Percentiles rank a stretch among this genome's conserved stretches.
phyloP scores from a whole-genome alignment of 1,140 invertebrate species.

The Episyrphus balteatus region DNA sequence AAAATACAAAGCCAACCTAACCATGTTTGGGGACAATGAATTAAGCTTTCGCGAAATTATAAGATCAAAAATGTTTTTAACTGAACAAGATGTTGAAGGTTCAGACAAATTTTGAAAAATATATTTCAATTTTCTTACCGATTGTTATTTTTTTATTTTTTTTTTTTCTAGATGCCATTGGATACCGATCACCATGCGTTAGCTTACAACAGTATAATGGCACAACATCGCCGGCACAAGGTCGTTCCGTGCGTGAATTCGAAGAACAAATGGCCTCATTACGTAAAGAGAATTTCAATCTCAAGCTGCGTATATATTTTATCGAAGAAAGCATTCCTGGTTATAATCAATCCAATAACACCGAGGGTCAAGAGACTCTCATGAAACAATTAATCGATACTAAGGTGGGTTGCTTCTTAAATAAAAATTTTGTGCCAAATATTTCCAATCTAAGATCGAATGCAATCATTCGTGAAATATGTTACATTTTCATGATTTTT shows the following conservation, averaged over 20 bases:
- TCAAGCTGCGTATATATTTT: conserved; percentile 83
- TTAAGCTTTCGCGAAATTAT: neutral
- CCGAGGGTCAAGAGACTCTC: conserved; percentile 13
- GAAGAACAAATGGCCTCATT: conserved; percentile 73
- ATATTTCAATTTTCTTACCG: neutral
- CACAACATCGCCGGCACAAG: conserved; percentile 40
- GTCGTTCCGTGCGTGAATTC: conserved; percentile 76
- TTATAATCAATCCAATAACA: conserved; percentile 5
- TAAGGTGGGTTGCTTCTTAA: conserved; percentile 43
- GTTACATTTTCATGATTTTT: conserved; percentile 8
- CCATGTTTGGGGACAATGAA: neutral
- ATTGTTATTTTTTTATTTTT: neutral
- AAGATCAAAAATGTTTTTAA: neutral
- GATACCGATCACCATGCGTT: conserved; percentile 19
- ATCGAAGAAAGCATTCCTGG: conserved; percentile 56
- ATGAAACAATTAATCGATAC: conserved; percentile 63
- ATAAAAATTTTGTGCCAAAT: neutral
- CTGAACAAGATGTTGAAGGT: neutral
- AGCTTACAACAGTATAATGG: conserved; percentile 16
- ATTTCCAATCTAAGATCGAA: neutral
- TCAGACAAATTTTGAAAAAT: too few relatives aligned
- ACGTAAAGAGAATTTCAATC: conserved; percentile 84
- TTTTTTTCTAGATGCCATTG: conserved; percentile 11
- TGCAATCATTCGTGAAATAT: neutral
- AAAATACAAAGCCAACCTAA: too few relatives aligned